Conservation (phyloP, 2,113 vertebrate genomes). For the Grallaria varia region DNA sequence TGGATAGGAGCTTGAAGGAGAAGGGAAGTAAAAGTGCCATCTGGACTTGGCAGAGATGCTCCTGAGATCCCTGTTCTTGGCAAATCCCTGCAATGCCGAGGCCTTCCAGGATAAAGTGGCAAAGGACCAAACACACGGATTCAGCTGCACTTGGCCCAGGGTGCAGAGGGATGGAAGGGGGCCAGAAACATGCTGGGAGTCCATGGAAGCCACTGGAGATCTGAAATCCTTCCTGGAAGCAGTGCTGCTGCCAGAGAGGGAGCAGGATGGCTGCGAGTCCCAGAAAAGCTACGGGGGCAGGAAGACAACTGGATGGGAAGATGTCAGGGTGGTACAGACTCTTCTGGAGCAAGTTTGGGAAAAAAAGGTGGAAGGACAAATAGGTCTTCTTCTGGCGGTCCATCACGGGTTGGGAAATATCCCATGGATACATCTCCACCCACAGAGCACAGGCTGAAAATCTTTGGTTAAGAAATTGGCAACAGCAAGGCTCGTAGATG, state of each 20-base stretch:
- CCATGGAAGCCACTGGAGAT: not conserved
- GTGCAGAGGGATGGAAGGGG: not conserved
- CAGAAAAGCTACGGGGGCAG: fast-evolving
- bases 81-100: not conserved
- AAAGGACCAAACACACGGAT: not conserved
- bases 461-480: not conserved
- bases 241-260: not conserved
- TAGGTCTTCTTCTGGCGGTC: not conserved
- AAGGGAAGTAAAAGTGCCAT: conserved; percentile 22
- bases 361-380: not conserved
- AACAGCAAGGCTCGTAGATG: not conserved
- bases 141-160: conserved; percentile 5
- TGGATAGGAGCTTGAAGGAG: not conserved
- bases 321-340: not conserved
- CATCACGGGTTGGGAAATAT: not conserved
- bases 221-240: not conserved
- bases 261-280: fast-evolving
- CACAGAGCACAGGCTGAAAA: not conserved
- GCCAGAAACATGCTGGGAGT: not conserved
- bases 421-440: not conserved
- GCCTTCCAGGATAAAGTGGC: conserved; percentile 52
- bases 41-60: not conserved
- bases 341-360: not conserved
- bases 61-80: conserved; percentile 7
- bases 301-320: not conserved